These are phyloP conservation scores for Cynodonichthys magdalenae DNA, from an alignment of 2,797 vertebrate genomes.

Conservation along the genomic window DNA sequence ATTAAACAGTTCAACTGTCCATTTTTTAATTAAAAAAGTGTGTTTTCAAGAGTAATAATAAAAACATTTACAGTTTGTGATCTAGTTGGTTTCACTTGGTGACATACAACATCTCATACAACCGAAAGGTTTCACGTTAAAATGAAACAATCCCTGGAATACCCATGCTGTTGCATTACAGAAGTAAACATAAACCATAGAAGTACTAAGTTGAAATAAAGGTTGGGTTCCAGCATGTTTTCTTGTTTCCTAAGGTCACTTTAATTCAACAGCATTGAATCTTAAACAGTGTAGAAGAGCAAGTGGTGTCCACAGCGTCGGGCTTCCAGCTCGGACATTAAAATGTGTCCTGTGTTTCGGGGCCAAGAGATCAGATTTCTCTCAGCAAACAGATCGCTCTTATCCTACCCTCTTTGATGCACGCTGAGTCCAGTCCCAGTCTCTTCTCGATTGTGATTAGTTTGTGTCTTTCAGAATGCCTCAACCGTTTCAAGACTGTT, in stretches of 20 bases:
- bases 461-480: slow-evolving; percentile 63
- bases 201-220: slow-evolving; percentile 74
- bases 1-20: slow-evolving; percentile 65
- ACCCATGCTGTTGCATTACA: slow-evolving; percentile 75
- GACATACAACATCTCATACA: slow-evolving; percentile 79
- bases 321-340: slow-evolving; percentile 65
- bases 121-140: slow-evolving; percentile 77
- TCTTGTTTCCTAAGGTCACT: slow-evolving; percentile 50
- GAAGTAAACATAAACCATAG: slow-evolving; percentile 81
- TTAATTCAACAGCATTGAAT: slow-evolving; percentile 72
- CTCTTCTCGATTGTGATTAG: slow-evolving; percentile 50
- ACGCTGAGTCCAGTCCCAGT: slow-evolving; percentile 65
- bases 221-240: slow-evolving; percentile 83
- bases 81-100: slow-evolving; percentile 81
- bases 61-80: slow-evolving; percentile 84
- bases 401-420: slow-evolving; percentile 36
- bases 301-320: slow-evolving; percentile 57
- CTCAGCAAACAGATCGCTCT: slow-evolving; percentile 49
- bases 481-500: slow-evolving; percentile 53
- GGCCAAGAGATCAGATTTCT: slow-evolving; percentile 46
- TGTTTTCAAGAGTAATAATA: slow-evolving; percentile 83
- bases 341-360: slow-evolving; percentile 51
- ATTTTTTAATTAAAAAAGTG: slow-evolving; percentile 80
- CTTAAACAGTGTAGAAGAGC: slow-evolving; percentile 75
- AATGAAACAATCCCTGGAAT: slow-evolving; percentile 76